Evolutionary conservation across 2,797 vertebrate species (phyloP), one percentile per base, ranked within the genome.

Genomic region (Enoplosus armatus): DNA sequence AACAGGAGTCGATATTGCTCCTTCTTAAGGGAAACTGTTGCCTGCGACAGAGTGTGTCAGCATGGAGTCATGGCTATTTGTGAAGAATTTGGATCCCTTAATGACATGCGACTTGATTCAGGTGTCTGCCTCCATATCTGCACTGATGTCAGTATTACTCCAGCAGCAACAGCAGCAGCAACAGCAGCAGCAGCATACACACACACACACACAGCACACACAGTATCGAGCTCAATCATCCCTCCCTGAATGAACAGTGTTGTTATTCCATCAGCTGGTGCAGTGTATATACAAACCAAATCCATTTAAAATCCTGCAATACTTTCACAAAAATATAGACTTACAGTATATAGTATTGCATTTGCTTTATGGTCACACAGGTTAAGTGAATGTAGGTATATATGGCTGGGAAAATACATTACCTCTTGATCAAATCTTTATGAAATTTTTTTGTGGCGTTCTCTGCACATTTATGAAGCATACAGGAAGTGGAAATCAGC

Each of bases 261-360:
- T 87, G 89, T 93, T 90, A 91, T 93, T 93, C 90, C 83, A 93
- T 94, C 91, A 89, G 85, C 90, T 87, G 86, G 80, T 87, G 85
- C 85, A 91, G 86, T 85, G 75, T 67, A 79, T 71, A 76, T 75
- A 92, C 88, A 90, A 88, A 92, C 92, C 85, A 88, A 85, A 94
- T 94, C 90, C 88, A 93, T 94, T 94, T 91, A 79, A 87, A 90
- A 91, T 82, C 83, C 76, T 68, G 84, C 81, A 77, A 80, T 82
- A 85, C 82, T 89, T 88, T 64, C 43, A 83, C 60, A 72, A 85
- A 84, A 85, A 90, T 83, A 86, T 61, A 85, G 74, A 80, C 83
- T 74, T 82, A 83, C 79, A 69, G 72, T 80, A 79, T 81, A 85
- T 53, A 75, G 53, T n/a, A 58, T 77, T 85, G 79, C 82, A 85